phyloP scores from a whole-genome alignment of 2,113 vertebrate genomes.

The Seriola aureovittata region DNA sequence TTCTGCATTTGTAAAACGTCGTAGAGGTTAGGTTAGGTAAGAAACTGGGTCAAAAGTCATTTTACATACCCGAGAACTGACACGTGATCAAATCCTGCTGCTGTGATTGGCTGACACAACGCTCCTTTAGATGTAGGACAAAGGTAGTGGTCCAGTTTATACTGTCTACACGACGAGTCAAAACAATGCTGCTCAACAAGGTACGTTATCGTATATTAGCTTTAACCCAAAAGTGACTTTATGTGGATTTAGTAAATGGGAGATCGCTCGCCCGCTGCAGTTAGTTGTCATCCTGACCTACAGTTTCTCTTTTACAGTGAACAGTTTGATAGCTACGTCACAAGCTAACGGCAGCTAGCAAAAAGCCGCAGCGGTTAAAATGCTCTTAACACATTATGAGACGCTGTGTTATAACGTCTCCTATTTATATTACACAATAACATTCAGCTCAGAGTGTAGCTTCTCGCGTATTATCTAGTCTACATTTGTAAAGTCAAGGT shows the following conservation, averaged over 20 bases:
- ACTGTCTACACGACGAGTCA: fast-evolving
- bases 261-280: no score
- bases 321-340: not conserved
- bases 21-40: conserved; percentile 4
- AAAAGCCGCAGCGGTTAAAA: not conserved
- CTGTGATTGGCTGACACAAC: conserved; percentile 62
- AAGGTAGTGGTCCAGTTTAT: not conserved
- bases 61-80: fast-evolving
- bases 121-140: not conserved
- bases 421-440: not conserved
- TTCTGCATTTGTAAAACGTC: not conserved
- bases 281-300: not conserved
- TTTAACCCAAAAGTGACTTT: fast-evolving
- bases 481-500: not conserved
- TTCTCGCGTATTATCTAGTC: not conserved
- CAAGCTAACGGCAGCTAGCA: conserved; percentile 41
- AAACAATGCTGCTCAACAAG: conserved; percentile 74
- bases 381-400: not conserved
- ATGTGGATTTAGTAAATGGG: fast-evolving
- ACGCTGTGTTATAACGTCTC: not conserved
- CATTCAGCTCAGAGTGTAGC: no score
- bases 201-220: conserved; percentile 2
- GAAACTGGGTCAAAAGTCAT: conserved; percentile 63
- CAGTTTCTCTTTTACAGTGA: not conserved
- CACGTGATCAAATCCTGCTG: conserved; percentile 46